Evolutionary conservation across 2,888 invertebrate species (phyloP), one percentile per base, ranked within the genome.

Genomic region (Acrobasis consociella): DNA sequence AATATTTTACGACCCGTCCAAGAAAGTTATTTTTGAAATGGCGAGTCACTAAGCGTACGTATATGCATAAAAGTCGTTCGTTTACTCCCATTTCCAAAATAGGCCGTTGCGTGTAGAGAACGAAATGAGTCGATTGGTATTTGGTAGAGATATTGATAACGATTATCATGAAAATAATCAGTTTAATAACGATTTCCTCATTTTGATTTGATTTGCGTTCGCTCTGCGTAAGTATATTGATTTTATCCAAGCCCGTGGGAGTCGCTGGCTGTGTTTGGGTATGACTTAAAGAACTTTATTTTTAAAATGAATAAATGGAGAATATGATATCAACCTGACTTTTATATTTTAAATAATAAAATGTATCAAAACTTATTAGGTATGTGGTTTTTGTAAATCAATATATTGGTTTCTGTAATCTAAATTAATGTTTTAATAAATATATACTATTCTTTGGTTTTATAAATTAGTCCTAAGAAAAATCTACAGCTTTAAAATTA

Each of bases 111-210:
- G 22, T 56, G 56, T 42, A 8, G 17, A 8, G 11, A 9, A n/a
- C 46, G 13, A 11, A 13, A 39, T 46, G 13, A 56, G 17, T 42
- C n/a, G 56, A 42, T 46, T 17, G 11, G 37, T 16, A 37, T 31
- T 31, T 31, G 31, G 8, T 31, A 31, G 31, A 7, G 46, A 56
- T 17, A 56, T 42, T 73, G 76, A 76, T 80, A 79, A 69, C 72
- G 62, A 68, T 73, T 75, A 80, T 77, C 76, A 75, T 75, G 77
- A 77, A 77, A 74, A 75, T 76, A 78, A 75, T 71, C 75, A 68
- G 65, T 76, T 71, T 68, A 70, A 74, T 73, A 72, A 72, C 65
- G 62, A 67, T 71, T 76, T 75, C 73, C 75, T 69, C 64, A 69
- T 64, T 56, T 67, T 60, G 51, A 67, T 64, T 71, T 72, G 62